These are phyloP conservation scores for Morus bassanus DNA, from an alignment of 2,797 vertebrate species.

Conservation along the genomic window DNA sequence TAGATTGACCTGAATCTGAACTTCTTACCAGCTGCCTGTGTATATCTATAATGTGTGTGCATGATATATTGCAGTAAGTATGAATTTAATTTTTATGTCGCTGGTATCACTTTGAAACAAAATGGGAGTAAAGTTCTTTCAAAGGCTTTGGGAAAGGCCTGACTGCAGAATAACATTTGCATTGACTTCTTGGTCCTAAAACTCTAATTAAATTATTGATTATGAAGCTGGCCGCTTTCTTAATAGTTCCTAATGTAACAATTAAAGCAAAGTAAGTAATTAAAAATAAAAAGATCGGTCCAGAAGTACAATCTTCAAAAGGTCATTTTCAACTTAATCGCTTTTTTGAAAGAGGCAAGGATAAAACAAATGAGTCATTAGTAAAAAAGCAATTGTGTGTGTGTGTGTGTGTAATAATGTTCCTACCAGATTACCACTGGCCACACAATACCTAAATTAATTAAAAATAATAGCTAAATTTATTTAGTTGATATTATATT, in stretches of 20 bases:
- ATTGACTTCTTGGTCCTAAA: conserved; percentile 58
- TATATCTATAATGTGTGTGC: neutral
- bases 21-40: neutral
- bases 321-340: conserved; percentile 57
- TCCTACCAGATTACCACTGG: conserved; percentile 12
- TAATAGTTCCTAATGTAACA: conserved; percentile 66
- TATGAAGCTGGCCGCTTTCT: conserved; percentile 67
- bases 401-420: neutral
- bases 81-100: neutral
- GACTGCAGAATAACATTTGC: conserved; percentile 48
- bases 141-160: conserved; percentile 33
- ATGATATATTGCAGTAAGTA: neutral
- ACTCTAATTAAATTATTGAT: conserved; percentile 73
- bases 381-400: conserved; percentile 7
- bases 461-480: conserved; percentile 10
- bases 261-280: conserved; percentile 64
- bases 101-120: conserved; percentile 58
- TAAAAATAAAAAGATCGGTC: conserved; percentile 61
- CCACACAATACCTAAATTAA: conserved; percentile 1
- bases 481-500: neutral
- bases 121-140: conserved; percentile 25
- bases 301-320: conserved; percentile 43
- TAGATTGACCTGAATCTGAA: conserved; percentile 37
- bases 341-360: conserved; percentile 17
- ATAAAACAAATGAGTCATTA: conserved; percentile 54